Evolutionary conservation across 92 coral and sea anemone genomes (phyloP), one percentile per base, ranked within the genome.

Genomic region (Nematostella vectensis): DNA sequence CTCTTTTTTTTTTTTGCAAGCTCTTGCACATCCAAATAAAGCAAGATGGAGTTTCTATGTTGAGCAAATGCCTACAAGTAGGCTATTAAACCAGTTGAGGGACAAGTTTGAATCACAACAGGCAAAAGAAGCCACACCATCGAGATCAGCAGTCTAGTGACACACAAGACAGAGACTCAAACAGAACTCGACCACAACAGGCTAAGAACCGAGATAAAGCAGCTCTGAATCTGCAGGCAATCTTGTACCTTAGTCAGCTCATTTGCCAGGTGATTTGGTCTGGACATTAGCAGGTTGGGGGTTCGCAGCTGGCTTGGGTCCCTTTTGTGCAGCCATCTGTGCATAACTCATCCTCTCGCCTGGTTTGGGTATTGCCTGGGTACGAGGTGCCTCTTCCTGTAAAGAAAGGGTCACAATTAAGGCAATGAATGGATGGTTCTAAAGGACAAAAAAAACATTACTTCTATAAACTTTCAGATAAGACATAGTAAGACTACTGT

Each of bases 321-420:
- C 59, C 23, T 79, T 84, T 57, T 84, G 88, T 51, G 87, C 94
- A 40, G 96, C 80, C 61, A 89, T 84, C 65, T 89, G 96, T 12
- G 96, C 96, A 76, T 89, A 89, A 58, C 96, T 89, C 48, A 83
- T 47, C 15, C 77, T 71, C 55, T 83, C 94, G 16, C 57, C 72
- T 38, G 78, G 74, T 23, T 45, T 57, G 3, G 64, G 37, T 15
- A 50, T 71, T 50, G 67, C 51, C 50, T 27, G 68, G 15, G 44
- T 30, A 9, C 62, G 26, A 2, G 30, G 72, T 47, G 51, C 42
- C 57, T 66, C 72, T 63, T 64, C 21, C 40, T 33, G 40, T 6
- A 33, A 33, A n/a, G n/a, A n/a, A n/a, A n/a, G n/a, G n/a, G n/a
- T n/a, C n/a, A n/a, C n/a, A n/a, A n/a, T n/a, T n/a, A 33, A 33